Conservation (phyloP, 2,113 vertebrate species). For the Leptosomus discolor region DNA sequence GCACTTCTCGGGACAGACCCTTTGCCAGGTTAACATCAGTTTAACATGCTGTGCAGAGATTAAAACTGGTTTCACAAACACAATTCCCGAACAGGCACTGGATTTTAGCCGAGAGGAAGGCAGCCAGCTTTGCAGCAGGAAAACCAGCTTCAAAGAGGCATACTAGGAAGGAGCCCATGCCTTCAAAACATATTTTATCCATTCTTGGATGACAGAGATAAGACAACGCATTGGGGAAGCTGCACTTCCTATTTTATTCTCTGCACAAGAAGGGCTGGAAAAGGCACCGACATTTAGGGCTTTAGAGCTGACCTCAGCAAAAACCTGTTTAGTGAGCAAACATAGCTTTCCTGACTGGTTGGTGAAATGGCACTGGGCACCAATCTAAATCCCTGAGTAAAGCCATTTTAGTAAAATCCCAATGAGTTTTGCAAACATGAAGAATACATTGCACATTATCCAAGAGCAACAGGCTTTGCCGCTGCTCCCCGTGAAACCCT, state of each 20-base stretch:
- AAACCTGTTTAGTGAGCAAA: neutral
- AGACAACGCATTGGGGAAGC: neutral
- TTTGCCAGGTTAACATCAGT: neutral
- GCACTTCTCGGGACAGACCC: neutral
- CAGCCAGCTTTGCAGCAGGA: neutral
- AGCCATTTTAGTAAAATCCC: neutral
- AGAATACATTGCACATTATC: neutral
- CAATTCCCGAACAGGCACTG: accelerated
- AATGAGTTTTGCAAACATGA: neutral
- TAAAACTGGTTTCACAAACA: constrained; percentile 1
- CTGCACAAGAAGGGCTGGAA: neutral
- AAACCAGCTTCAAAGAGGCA: neutral
- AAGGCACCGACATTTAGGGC: neutral
- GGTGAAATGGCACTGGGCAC: neutral
- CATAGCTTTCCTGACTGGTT: neutral
- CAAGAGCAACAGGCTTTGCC: neutral
- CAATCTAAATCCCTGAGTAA: neutral
- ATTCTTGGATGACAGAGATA: neutral
- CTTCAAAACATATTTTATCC: neutral
- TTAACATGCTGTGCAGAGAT: neutral
- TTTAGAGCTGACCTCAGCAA: neutral
- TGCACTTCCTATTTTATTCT: neutral
- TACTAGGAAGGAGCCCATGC: neutral
- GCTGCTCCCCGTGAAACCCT: neutral
- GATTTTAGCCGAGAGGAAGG: neutral